Conservation (phyloP, 1,140 invertebrate species). For the Drosophila sechellia region DNA sequence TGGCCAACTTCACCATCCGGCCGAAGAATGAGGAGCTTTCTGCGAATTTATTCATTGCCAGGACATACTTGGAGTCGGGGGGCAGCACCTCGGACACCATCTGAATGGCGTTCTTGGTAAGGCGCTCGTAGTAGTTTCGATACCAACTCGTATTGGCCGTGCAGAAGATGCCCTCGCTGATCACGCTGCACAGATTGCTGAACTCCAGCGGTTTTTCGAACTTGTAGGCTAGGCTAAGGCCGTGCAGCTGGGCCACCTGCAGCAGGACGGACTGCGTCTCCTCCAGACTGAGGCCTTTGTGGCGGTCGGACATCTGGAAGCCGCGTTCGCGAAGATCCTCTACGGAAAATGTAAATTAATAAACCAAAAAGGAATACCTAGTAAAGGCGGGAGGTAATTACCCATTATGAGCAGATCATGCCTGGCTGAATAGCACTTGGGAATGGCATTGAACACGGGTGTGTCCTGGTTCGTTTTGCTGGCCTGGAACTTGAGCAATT, state of each 20-base stretch:
- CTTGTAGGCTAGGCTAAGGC: conserved; percentile 88
- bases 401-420: conserved; percentile 88
- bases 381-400: conserved; percentile 8
- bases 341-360: conserved; percentile 3
- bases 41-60: conserved; percentile 87
- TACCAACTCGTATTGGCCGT: conserved; percentile 89
- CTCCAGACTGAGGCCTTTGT: conserved; percentile 87
- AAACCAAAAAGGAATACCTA: background rate
- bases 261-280: conserved; percentile 87
- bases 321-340: conserved; percentile 86
- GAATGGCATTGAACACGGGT: conserved; percentile 87
- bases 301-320: conserved; percentile 89
- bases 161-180: conserved; percentile 87
- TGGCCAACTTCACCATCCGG: conserved; percentile 88
- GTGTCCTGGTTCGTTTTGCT: conserved; percentile 72
- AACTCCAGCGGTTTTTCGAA: conserved; percentile 88
- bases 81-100: conserved; percentile 88
- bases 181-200: conserved; percentile 85
- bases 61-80: conserved; percentile 86
- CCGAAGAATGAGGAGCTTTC: conserved; percentile 88
- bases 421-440: conserved; percentile 88
- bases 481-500: conserved; percentile 86
- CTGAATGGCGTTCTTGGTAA: conserved; percentile 87
- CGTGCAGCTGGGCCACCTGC: conserved; percentile 88
- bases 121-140: conserved; percentile 88